Percentiles rank a stretch among this genome's conserved stretches.
Evolutionary conservation across 2,113 vertebrate genomes (phyloP).

Genomic region (Caranx melampygus): DNA sequence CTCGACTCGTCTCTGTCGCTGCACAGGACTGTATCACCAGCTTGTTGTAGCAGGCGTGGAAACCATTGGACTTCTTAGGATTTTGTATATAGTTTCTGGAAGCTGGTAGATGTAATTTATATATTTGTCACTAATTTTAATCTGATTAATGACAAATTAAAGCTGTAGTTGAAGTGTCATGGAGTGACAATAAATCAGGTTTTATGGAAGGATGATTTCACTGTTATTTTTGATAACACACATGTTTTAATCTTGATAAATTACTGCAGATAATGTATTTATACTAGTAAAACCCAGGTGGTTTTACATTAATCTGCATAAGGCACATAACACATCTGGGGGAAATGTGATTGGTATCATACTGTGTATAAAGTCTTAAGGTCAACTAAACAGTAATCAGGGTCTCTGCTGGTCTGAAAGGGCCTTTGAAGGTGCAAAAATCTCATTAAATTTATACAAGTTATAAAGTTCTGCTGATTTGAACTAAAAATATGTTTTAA

Average conservation of each 20-base stretch:
- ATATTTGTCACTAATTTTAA: slow-evolving; percentile 47
- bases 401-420: neutral
- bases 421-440: too few species aligned
- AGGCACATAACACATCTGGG: neutral
- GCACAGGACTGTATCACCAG: slow-evolving; percentile 32
- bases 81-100: neutral
- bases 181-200: slow-evolving; percentile 33
- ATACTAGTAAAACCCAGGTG: neutral
- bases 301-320: slow-evolving; percentile 11
- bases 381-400: neutral
- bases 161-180: slow-evolving; percentile 33
- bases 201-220: slow-evolving; percentile 51
- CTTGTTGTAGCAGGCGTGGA: neutral
- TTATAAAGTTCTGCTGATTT: too few species aligned
- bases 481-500: too few species aligned
- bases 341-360: neutral
- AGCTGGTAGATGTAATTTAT: slow-evolving; percentile 45
- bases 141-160: slow-evolving; percentile 18
- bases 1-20: neutral
- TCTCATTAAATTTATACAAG: too few species aligned
- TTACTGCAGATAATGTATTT: neutral
- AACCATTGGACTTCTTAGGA: slow-evolving; percentile 25
- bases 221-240: neutral
- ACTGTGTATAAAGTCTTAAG: neutral
- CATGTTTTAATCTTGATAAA: too few species aligned